Base-by-base conservation (phyloP, 2,888 invertebrate genomes). In the Ochropacha duplaris region DNA sequence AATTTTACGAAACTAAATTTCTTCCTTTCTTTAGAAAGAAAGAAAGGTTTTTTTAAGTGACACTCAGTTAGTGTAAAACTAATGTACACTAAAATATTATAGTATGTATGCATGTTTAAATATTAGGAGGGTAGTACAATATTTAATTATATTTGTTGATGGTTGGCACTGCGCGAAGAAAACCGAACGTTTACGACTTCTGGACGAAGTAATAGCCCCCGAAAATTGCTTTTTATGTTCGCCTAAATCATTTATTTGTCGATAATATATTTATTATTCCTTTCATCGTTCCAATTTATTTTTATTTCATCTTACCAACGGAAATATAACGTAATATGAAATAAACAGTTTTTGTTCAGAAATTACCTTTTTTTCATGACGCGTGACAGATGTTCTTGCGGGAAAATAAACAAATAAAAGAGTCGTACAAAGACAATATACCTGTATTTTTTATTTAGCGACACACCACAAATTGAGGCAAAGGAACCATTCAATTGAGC, bases 371-470 rank as follows among this genome's bases (percentile, higher is more conserved):
- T 4, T 44, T 54, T 60, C 57, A n/a, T 14, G 61, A 69, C 62
- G 49, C 61, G 60, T 61, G 62, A 55, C 62, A 63, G 55, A 64
- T 66, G 57, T 59, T 64, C 64, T 64, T 60, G 61, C 66, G 61
- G 64, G 54, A 60, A 68, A 68, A 68, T 58, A 56, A 50, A 60
- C 61, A 62, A 57, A 57, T 55, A 49, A 49, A 51, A n/a, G 49
- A 49, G 44, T 19, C 50, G 34, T 31, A 54, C 54, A 49, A 54
- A 58, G 69, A 73, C 70, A 79, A 78, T 78, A 74, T 68, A 64
- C 65, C 62, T 68, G 56, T 77, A 79, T 82, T 73, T 78, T 77
- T 84, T 84, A 83, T 84, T 82, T 75, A 79, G 66, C 69, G 57
- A 55, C 64, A 57, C 60, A 71, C 68, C 66, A 70, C 71, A 74